phyloP scores from a whole-genome alignment of 2,797 vertebrate species.

The Sebastes nivosus region DNA sequence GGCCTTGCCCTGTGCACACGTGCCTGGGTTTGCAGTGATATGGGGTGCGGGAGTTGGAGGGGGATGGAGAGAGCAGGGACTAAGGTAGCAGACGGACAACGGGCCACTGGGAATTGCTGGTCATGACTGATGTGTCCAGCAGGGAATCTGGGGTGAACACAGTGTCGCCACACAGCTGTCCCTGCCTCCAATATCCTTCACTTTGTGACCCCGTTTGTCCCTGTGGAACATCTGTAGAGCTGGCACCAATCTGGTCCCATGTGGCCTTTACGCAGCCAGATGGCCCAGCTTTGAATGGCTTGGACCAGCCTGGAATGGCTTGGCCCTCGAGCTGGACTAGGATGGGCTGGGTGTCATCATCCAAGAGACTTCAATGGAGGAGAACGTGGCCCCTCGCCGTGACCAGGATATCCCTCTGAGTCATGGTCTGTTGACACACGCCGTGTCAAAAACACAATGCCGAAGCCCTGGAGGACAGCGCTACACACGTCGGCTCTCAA shows the following conservation, averaged over 20 bases:
- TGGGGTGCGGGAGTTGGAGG: background rate
- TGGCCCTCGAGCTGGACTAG: conserved; percentile 32
- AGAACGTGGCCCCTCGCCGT: background rate
- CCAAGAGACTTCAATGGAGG: conserved; percentile 12
- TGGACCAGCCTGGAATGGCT: conserved; percentile 31
- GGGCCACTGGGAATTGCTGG: conserved; percentile 58
- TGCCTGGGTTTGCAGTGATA: conserved; percentile 49
- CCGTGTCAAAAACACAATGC: conserved; percentile 1
- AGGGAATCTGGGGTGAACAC: conserved; percentile 61
- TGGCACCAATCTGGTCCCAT: conserved; percentile 51
- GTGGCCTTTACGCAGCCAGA: conserved; percentile 59
- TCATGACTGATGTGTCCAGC: conserved; percentile 78
- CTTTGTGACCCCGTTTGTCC: conserved; percentile 72
- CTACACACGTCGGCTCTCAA: background rate
- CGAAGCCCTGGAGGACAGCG: background rate
- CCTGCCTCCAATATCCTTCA: conserved; percentile 71
- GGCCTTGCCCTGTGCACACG: conserved; percentile 49
- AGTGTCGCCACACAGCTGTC: conserved; percentile 77
- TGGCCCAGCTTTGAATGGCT: conserved; percentile 42
- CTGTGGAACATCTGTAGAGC: conserved; percentile 81
- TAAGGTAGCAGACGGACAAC: conserved; percentile 62
- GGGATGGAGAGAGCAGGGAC: background rate
- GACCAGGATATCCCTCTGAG: conserved; percentile 4
- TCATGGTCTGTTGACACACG: background rate
- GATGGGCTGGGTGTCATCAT: conserved; percentile 27